Evolutionary conservation across 2,888 invertebrate species (phyloP).

Genomic region (Dexiosoma caninum): DNA sequence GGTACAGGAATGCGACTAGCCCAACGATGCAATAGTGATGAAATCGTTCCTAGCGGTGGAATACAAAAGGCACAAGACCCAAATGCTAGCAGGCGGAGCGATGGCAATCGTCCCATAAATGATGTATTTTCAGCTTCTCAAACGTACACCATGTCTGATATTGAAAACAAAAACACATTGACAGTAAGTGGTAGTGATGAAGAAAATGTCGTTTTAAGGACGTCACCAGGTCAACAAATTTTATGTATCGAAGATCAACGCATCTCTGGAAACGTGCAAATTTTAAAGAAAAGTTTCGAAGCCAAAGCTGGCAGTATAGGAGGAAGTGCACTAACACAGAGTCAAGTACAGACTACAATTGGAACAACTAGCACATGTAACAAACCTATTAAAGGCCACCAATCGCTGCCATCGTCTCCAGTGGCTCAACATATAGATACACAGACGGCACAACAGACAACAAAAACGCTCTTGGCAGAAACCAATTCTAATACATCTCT

Average conservation of each 20-base stretch:
- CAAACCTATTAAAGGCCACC: slow-evolving; percentile 75
- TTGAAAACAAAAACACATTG: slow-evolving; percentile 70
- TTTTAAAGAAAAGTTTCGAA: slow-evolving; percentile 92
- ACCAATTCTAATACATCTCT: slow-evolving; percentile 20
- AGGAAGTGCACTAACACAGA: slow-evolving; percentile 58
- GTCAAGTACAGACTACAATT: slow-evolving; percentile 30
- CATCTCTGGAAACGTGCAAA: slow-evolving; percentile 87
- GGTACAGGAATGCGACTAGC: slow-evolving; percentile 72
- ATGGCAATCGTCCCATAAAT: slow-evolving; percentile 63
- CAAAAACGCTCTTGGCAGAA: slow-evolving; percentile 64
- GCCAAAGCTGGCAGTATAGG: slow-evolving; percentile 80
- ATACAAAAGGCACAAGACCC: slow-evolving; percentile 13
- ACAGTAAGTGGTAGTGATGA: slow-evolving; percentile 63
- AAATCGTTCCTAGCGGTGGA: slow-evolving; percentile 70
- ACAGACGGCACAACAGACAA: slow-evolving; percentile 68
- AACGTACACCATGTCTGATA: slow-evolving; percentile 72
- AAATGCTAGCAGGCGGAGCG: slow-evolving; percentile 62
- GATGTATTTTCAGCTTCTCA: slow-evolving; percentile 81
- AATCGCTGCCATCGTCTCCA: slow-evolving; percentile 82
- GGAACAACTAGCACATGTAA: slow-evolving; percentile 30
- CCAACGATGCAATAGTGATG: slow-evolving; percentile 77
- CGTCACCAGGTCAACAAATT: slow-evolving; percentile 58
- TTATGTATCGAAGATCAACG: slow-evolving; percentile 72
- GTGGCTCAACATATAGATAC: slow-evolving; percentile 79
- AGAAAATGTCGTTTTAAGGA: slow-evolving; percentile 69